A percentile compares a stretch with the other conserved stretches of the same genome.
Evolutionary conservation across 2,113 vertebrate genomes (phyloP).

Genomic region (Lophotis ruficrista): DNA sequence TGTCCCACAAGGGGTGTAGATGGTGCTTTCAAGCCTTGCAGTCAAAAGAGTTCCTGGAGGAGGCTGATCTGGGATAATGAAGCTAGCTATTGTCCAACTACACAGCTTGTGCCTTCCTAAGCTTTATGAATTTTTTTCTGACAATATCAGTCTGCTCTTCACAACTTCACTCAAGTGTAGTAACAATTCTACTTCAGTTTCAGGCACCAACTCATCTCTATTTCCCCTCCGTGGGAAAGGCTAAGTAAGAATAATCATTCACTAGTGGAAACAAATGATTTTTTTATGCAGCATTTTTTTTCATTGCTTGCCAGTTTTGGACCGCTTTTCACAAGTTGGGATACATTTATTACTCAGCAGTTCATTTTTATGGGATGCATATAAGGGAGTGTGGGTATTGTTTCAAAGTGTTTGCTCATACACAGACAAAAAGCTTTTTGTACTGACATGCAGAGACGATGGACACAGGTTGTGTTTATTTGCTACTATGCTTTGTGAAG

Average conservation of each 20-base stretch:
- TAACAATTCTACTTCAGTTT: not conserved
- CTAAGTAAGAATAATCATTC: not conserved
- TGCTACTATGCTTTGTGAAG: constrained; percentile 24
- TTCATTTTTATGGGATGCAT: not conserved
- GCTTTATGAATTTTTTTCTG: not conserved
- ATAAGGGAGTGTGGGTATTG: not conserved
- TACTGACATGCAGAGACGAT: not conserved
- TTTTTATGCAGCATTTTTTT: not conserved
- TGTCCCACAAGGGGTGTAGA: not conserved
- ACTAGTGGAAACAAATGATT: not conserved
- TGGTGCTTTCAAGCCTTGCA: not conserved
- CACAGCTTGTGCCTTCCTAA: not conserved
- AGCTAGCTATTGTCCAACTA: not conserved
- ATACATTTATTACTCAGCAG: constrained; percentile 18
- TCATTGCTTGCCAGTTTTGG: constrained; percentile 2
- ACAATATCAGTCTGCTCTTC: not conserved
- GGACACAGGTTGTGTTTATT: constrained; percentile 9
- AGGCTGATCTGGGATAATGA: not conserved
- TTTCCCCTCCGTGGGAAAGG: not conserved
- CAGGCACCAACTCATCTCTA: not conserved
- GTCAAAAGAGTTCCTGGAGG: not conserved
- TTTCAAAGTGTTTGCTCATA: not conserved
- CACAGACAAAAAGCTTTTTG: not conserved
- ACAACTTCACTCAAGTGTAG: not conserved
- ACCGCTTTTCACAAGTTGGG: not conserved